Evolutionary conservation across 2,888 invertebrate genomes (phyloP).

Genomic region (Ophion obscuratus): DNA sequence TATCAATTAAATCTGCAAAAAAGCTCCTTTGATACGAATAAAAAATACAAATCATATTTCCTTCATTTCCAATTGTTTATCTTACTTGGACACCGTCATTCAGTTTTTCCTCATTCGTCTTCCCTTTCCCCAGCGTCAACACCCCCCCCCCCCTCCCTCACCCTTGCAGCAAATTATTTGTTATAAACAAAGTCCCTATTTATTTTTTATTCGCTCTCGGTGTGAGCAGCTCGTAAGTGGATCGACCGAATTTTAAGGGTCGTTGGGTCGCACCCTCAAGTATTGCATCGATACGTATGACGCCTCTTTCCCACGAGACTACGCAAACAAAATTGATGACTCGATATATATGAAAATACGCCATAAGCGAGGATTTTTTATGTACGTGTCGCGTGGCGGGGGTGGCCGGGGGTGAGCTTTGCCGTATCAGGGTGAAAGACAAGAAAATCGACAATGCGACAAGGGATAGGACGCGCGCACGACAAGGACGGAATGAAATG

Average conservation of each 20-base stretch:
- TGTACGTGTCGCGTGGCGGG: background rate
- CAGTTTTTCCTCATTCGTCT: too few species aligned
- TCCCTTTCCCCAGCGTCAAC: too few species aligned
- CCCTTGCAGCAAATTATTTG: too few species aligned
- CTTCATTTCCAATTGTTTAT: too few species aligned
- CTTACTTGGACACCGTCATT: too few species aligned
- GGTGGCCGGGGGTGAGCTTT: background rate
- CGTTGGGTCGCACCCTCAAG: slow-evolving; percentile 2
- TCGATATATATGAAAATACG: slow-evolving; percentile 56
- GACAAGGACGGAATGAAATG: slow-evolving; percentile 48
- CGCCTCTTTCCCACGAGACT: slow-evolving; percentile 8
- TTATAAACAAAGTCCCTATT: too few species aligned
- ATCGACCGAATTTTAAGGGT: slow-evolving; percentile 8
- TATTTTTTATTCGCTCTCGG: too few species aligned
- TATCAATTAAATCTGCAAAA: too few species aligned
- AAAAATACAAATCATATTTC: too few species aligned
- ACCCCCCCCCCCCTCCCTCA: too few species aligned
- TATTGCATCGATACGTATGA: slow-evolving; percentile 21
- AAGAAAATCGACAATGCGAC: slow-evolving; percentile 32
- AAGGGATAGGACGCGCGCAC: background rate
- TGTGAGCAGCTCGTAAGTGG: background rate
- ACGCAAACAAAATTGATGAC: slow-evolving; percentile 28
- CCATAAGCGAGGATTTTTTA: slow-evolving; percentile 32
- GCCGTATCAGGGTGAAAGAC: slow-evolving; percentile 11
- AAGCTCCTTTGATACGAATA: too few species aligned